A percentile compares a stretch with the other conserved stretches of the same genome.
Evolutionary conservation across 2,113 vertebrate genomes (phyloP).

Genomic region (Aldabrachelys gigantea): DNA sequence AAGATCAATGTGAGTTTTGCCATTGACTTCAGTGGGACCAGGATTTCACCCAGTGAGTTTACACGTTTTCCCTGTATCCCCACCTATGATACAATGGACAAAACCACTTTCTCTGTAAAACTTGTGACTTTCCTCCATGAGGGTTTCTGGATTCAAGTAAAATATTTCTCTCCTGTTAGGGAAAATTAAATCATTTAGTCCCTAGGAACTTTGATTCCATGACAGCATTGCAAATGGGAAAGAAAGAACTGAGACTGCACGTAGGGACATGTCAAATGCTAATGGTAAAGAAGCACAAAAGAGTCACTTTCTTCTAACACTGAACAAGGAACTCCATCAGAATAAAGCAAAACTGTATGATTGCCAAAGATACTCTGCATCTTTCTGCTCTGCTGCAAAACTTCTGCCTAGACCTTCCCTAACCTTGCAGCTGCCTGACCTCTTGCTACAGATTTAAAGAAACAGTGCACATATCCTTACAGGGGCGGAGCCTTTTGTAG

Average conservation of each 20-base stretch:
- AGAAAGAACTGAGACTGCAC: not conserved
- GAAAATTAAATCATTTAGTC: not conserved
- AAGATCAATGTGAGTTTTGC: not conserved
- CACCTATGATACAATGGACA: not conserved
- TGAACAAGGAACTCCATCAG: not conserved
- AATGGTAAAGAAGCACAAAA: not conserved
- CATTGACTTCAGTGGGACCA: not conserved
- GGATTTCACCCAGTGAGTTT: not conserved
- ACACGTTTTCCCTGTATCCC: not conserved
- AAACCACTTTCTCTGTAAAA: not conserved
- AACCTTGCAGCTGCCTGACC: not conserved
- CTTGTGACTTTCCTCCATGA: not conserved
- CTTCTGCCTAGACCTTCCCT: not conserved
- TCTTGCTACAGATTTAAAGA: not conserved
- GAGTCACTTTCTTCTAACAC: not conserved
- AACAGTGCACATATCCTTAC: not conserved
- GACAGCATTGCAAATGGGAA: not conserved
- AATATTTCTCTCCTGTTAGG: not conserved
- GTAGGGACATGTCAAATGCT: not conserved
- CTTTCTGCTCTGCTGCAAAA: not conserved
- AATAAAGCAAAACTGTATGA: not conserved
- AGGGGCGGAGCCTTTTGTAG: not conserved
- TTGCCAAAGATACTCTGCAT: not conserved
- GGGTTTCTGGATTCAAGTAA: conserved; percentile 1
- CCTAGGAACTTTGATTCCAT: not conserved